Evolutionary conservation across 2,113 vertebrate genomes (phyloP).

Genomic region (Thalassarche chlororhynchos): DNA sequence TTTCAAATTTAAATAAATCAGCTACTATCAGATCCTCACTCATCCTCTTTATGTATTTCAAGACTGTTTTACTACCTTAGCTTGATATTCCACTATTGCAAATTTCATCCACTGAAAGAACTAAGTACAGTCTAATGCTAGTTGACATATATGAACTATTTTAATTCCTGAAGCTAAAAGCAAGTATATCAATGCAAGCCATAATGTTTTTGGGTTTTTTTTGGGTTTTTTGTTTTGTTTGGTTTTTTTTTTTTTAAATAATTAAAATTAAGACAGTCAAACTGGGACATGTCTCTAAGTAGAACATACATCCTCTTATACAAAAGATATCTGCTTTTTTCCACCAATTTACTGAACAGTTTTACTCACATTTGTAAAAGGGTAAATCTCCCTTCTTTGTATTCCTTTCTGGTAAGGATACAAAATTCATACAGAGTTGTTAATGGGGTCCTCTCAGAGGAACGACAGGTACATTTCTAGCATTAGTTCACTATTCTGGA

Average conservation of each 20-base stretch:
- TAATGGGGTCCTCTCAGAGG: background rate
- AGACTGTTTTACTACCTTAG: background rate
- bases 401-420: background rate
- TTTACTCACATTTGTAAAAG: background rate
- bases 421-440: background rate
- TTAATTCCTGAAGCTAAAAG: background rate
- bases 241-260: background rate
- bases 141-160: background rate
- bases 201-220: background rate
- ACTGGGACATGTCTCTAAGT: background rate
- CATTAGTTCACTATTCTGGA: background rate
- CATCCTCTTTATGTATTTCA: background rate
- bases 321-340: background rate
- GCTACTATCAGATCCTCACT: background rate
- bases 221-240: background rate
- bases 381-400: background rate
- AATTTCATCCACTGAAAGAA: background rate
- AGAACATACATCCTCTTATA: background rate
- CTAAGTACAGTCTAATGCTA: background rate
- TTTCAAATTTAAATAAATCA: background rate
- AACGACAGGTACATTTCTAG: background rate
- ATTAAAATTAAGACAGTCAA: background rate
- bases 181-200: background rate
- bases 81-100: background rate
- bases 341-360: background rate